These are phyloP conservation scores for Heliconius nattereri DNA, from an alignment of 1,140 invertebrate genomes.

Conservation along the genomic window DNA sequence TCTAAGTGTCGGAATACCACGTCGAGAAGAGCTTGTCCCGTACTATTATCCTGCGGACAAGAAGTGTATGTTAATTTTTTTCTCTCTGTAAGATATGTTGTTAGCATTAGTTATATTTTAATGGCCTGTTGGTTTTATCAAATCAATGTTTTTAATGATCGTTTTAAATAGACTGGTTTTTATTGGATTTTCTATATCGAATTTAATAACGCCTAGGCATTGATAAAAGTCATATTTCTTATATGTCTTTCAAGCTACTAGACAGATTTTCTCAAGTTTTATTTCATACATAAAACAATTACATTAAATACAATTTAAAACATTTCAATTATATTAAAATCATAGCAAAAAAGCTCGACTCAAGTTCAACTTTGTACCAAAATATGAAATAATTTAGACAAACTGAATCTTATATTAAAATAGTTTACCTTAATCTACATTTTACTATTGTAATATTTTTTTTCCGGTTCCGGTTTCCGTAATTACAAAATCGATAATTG, in stretches of 20 bases:
- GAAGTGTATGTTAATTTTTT: constrained; percentile 43
- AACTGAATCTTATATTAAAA: no score
- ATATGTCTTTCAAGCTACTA: not conserved
- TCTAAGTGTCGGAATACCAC: constrained; percentile 94
- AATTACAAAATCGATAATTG: no score
- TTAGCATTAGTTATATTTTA: not conserved
- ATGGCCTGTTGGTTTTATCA: not conserved
- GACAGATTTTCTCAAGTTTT: not conserved
- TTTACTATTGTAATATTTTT: no score
- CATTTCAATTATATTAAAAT: not conserved
- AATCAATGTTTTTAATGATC: not conserved
- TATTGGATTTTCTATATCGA: not conserved
- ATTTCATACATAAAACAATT: not conserved
- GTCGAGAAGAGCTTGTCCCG: constrained; percentile 92
- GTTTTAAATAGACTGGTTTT: no score
- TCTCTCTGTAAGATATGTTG: not conserved
- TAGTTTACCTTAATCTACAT: no score
- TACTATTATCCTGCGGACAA: constrained; percentile 89
- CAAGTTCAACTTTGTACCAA: not conserved
- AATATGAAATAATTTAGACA: not conserved
- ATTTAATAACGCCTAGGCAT: not conserved
- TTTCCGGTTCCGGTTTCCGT: no score
- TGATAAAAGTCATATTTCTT: no score
- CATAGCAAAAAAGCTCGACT: not conserved
- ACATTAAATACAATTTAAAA: no score